Conservation (phyloP, 2,797 vertebrate genomes). For the Bovichtus diacanthus region DNA sequence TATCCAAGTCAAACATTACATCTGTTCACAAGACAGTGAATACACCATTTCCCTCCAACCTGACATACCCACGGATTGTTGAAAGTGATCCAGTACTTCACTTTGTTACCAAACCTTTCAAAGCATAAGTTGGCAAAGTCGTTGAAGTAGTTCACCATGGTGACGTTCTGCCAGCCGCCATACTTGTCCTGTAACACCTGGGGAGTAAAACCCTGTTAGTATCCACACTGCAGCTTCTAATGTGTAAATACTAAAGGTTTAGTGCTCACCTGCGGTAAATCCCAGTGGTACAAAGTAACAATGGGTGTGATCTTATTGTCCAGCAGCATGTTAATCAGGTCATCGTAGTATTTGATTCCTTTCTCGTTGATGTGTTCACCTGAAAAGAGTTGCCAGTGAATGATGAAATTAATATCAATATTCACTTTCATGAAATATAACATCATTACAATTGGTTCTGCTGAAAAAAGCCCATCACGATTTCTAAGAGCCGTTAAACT, state of each 20-base stretch:
- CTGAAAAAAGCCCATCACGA: too few relatives aligned
- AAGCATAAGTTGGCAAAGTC: constrained; percentile 94
- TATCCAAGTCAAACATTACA: not conserved
- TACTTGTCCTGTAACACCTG: constrained; percentile 90
- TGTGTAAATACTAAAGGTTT: not conserved
- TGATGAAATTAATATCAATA: not conserved
- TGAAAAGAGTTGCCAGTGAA: constrained; percentile 63
- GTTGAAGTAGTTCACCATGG: constrained; percentile 89
- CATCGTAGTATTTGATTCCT: constrained; percentile 90
- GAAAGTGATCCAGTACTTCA: constrained; percentile 95
- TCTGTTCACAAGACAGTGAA: not conserved
- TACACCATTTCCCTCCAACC: not conserved
- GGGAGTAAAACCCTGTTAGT: accelerated
- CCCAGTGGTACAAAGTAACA: constrained; percentile 94
- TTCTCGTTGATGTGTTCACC: constrained; percentile 90
- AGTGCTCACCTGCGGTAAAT: constrained; percentile 90
- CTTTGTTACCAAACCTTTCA: constrained; percentile 90
- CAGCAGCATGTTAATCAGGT: constrained; percentile 90
- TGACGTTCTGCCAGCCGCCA: constrained; percentile 92
- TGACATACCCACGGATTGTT: constrained; percentile 91
- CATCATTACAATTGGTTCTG: not conserved
- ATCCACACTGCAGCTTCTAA: not conserved
- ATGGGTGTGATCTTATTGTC: constrained; percentile 90
- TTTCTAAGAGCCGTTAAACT: not conserved
- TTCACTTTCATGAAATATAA: not conserved